These are phyloP conservation scores for Agrotis exclamationis DNA, from an alignment of 2,888 invertebrate species.

Conservation along the genomic window DNA sequence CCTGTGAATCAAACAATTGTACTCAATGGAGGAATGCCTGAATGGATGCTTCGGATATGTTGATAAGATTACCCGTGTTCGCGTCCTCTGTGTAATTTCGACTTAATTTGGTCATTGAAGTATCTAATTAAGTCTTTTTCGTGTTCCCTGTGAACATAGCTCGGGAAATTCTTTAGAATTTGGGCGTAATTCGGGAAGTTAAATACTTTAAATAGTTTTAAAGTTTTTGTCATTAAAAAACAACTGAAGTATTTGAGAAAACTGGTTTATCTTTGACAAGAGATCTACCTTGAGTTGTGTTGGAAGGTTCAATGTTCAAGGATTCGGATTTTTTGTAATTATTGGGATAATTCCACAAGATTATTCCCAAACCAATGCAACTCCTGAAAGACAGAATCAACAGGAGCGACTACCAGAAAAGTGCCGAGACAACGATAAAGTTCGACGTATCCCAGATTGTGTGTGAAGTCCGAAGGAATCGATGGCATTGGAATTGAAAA, in stretches of 20 bases:
- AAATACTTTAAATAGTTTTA: not conserved
- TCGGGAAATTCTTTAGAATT: conserved; percentile 31
- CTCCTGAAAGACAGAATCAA: too few relatives aligned
- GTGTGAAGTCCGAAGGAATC: too few relatives aligned
- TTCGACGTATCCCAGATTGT: too few relatives aligned
- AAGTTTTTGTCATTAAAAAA: conserved; percentile 5
- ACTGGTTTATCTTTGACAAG: conserved; percentile 8
- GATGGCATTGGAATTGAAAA: too few relatives aligned
- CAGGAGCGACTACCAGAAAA: too few relatives aligned
- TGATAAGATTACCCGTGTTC: conserved; percentile 66
- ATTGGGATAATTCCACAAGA: too few relatives aligned
- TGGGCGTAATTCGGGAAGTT: conserved; percentile 10
- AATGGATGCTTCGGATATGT: conserved; percentile 65
- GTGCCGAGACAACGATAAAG: too few relatives aligned
- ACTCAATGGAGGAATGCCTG: conserved; percentile 66
- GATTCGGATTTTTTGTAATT: too few relatives aligned
- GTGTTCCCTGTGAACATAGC: conserved; percentile 29
- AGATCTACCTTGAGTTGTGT: conserved; percentile 8
- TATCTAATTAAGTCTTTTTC: conserved; percentile 60
- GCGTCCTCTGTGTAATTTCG: conserved; percentile 45
- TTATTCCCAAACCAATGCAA: too few relatives aligned
- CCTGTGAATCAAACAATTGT: conserved; percentile 73
- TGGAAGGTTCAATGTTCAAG: not conserved
- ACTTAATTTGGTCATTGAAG: conserved; percentile 59
- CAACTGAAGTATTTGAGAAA: not conserved